These are phyloP conservation scores for Lacerta bilineata DNA, from an alignment of 2,797 vertebrate species.

Conservation along the genomic window DNA sequence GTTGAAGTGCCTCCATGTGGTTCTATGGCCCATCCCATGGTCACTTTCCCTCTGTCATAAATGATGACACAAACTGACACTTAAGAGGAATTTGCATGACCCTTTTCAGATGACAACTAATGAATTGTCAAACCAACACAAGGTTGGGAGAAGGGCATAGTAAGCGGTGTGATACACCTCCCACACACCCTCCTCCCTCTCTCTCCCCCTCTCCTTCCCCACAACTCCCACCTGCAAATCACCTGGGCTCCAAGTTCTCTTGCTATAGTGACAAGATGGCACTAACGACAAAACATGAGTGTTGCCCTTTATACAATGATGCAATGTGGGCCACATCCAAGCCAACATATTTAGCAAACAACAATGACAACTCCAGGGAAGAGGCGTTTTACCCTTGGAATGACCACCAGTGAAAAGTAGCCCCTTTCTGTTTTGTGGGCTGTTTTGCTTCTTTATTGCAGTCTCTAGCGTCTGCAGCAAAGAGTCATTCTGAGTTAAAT, in stretches of 20 bases:
- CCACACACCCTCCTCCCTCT: too few species aligned
- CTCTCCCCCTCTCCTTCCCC: not conserved
- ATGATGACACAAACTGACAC: not conserved
- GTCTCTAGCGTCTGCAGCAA: not conserved
- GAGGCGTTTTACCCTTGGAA: constrained; percentile 22
- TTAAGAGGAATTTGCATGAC: not conserved
- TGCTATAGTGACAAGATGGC: not conserved
- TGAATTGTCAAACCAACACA: not conserved
- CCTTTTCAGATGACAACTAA: not conserved
- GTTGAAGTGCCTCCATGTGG: too few species aligned
- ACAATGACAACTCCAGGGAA: not conserved
- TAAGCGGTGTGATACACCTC: not conserved
- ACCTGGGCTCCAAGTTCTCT: not conserved
- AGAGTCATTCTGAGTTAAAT: constrained; percentile 32
- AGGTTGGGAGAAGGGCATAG: not conserved
- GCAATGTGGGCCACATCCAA: not conserved
- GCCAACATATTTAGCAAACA: constrained; percentile 47
- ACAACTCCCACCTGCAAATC: not conserved
- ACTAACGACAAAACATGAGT: not conserved
- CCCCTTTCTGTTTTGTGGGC: not conserved
- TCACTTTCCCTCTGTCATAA: not conserved
- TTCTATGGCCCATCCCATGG: too few species aligned
- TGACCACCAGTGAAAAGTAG: constrained; percentile 29
- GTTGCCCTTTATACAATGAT: not conserved
- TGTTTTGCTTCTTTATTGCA: constrained; percentile 20